These are phyloP conservation scores for Rissa tridactyla DNA, from an alignment of 2,113 vertebrate species.

Conservation along the genomic window DNA sequence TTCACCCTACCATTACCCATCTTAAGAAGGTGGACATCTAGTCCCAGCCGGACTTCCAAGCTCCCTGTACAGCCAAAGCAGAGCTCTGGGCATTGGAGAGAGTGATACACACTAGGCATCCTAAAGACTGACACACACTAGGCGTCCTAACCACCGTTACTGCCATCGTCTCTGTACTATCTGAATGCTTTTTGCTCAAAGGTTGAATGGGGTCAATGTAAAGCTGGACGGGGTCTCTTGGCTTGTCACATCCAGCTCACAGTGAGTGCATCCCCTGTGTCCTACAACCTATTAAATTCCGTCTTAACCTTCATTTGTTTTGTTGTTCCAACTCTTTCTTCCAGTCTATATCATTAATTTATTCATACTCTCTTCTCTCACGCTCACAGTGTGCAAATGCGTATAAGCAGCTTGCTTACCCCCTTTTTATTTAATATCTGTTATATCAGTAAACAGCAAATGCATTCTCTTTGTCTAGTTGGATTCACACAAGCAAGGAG, in stretches of 20 bases:
- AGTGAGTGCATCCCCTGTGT: neutral
- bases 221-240: neutral
- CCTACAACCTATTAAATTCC: neutral
- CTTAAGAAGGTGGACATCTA: neutral
- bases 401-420: neutral
- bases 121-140: neutral
- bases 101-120: neutral
- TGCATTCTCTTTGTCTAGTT: neutral
- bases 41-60: neutral
- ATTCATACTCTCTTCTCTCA: neutral
- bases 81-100: neutral
- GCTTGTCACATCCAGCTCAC: neutral
- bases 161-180: neutral
- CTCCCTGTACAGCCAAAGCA: neutral
- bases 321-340: neutral
- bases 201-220: neutral
- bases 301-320: neutral
- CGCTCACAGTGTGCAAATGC: neutral
- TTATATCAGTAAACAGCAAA: neutral
- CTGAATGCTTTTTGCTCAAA: neutral
- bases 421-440: neutral
- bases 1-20: neutral
- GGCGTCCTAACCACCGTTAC: rapidly evolving
- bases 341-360: neutral
- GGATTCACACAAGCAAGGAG: neutral